These are phyloP conservation scores for Poicephalus gulielmi DNA, from an alignment of 2,113 vertebrate genomes.

Conservation along the genomic window DNA sequence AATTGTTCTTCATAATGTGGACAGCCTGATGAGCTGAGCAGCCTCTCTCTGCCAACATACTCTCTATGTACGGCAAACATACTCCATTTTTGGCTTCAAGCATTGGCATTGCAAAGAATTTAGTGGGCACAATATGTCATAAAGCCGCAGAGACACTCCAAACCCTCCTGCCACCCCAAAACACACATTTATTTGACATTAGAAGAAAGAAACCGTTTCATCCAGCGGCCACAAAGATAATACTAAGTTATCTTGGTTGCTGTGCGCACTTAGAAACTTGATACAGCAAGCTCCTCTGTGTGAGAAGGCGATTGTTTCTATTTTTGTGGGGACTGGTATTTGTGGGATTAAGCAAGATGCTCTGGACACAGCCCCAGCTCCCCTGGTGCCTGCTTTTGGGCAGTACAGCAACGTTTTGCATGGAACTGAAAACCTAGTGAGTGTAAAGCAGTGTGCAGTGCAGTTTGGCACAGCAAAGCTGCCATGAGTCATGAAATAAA, in stretches of 20 bases:
- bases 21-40: background rate
- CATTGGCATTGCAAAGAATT: background rate
- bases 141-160: background rate
- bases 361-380: background rate
- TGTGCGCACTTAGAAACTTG: background rate
- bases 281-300: background rate
- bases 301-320: slow-evolving; percentile 44
- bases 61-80: background rate
- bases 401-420: background rate
- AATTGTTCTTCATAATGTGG: background rate
- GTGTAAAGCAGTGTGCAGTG: background rate
- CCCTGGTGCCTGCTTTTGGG: background rate
- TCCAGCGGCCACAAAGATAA: background rate
- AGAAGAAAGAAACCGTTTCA: background rate
- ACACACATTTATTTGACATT: background rate
- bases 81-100: background rate
- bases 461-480: background rate
- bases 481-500: background rate
- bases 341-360: background rate
- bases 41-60: background rate
- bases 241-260: background rate
- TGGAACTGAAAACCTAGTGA: background rate
- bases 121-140: background rate
- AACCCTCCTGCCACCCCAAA: background rate
- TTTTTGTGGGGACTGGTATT: slow-evolving; percentile 31